Evolutionary conservation across 2,888 invertebrate species (phyloP).

Genomic region (Synergus japonicus): DNA sequence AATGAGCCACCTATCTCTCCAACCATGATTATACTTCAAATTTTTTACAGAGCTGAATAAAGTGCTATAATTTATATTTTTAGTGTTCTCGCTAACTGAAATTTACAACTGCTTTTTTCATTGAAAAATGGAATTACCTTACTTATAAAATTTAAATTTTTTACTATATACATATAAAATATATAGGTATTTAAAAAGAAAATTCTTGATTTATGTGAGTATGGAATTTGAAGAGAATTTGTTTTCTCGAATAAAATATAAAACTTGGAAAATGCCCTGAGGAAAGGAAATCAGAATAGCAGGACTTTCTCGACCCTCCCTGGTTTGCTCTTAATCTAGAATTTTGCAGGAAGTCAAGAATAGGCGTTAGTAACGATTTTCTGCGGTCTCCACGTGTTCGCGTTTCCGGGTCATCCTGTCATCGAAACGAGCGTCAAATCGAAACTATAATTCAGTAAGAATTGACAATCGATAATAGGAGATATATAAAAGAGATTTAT

Average conservation of each 20-base stretch:
- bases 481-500: slow-evolving; percentile 53
- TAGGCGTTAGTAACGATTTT: slow-evolving; percentile 34
- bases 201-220: background rate
- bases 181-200: background rate
- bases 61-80: slow-evolving; percentile 6
- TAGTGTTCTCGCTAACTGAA: background rate
- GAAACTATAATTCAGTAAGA: slow-evolving; percentile 26
- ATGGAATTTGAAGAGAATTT: background rate
- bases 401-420: slow-evolving; percentile 34
- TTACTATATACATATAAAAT: background rate
- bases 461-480: background rate
- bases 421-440: slow-evolving; percentile 30
- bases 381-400: slow-evolving; percentile 21
- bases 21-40: background rate
- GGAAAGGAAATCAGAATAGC: slow-evolving; percentile 28
- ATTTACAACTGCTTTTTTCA: background rate
- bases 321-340: slow-evolving; percentile 24
- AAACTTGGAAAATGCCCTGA: background rate
- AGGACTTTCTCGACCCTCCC: slow-evolving; percentile 15
- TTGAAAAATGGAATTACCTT: background rate
- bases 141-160: background rate
- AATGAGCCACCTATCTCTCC: slow-evolving; percentile 17
- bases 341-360: slow-evolving; percentile 23
- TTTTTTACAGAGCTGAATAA: background rate
- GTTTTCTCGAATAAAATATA: background rate